A percentile compares a stretch with the other conserved stretches of the same genome.
phyloP scores from a whole-genome alignment of 2,797 vertebrate species.

The Syngnathus rostellatus region DNA sequence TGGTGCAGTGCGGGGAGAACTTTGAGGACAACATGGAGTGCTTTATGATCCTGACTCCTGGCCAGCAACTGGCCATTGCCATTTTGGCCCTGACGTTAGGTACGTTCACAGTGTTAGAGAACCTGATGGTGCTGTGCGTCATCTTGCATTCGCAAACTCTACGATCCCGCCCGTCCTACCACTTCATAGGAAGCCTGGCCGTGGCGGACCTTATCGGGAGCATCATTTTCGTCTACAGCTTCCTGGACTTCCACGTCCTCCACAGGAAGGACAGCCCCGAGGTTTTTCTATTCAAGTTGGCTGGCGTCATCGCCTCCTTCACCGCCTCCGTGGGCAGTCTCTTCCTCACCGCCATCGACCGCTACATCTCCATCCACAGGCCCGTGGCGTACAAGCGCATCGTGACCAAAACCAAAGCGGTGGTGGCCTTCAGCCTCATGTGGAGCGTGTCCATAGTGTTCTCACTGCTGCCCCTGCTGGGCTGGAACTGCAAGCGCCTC shows the following conservation, averaged over 20 bases:
- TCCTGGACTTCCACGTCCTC: constrained; percentile 96
- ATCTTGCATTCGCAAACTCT: constrained; percentile 91
- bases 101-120: constrained; percentile 95
- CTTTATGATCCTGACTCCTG: constrained; percentile 96
- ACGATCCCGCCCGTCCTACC: constrained; percentile 91
- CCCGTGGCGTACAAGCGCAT: constrained; percentile 93
- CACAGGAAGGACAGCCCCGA: constrained; percentile 92
- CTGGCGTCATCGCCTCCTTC: constrained; percentile 94
- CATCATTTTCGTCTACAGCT: constrained; percentile 98
- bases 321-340: constrained; percentile 95
- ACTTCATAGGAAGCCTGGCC: constrained; percentile 96
- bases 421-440: constrained; percentile 94
- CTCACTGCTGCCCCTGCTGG: constrained; percentile 88
- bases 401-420: constrained; percentile 90
- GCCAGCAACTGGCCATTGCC: constrained; percentile 87
- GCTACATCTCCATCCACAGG: constrained; percentile 95
- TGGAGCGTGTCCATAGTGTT: constrained; percentile 92
- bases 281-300: constrained; percentile 93
- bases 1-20: constrained; percentile 85
- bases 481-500: constrained; percentile 97
- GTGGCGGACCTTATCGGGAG: constrained; percentile 94
- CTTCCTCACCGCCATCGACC: constrained; percentile 96
- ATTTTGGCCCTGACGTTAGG: constrained; percentile 90
- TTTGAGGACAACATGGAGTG: constrained; percentile 96
- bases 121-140: constrained; percentile 89